phyloP scores from a whole-genome alignment of 2,113 vertebrate species.

The Polypterus bichir region DNA sequence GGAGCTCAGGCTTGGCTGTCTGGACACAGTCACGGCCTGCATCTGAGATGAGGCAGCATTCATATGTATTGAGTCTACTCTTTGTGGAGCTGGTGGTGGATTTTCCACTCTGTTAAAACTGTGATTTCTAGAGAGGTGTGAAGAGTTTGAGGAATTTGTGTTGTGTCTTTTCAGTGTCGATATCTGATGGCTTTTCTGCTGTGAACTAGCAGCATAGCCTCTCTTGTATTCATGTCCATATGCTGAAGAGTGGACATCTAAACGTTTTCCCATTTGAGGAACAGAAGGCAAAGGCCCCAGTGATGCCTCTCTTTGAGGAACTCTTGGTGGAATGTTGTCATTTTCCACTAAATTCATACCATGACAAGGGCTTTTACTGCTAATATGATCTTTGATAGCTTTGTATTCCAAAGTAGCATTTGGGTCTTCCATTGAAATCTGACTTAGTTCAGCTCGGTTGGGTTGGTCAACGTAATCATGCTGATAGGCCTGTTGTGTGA shows the following conservation, averaged over 20 bases:
- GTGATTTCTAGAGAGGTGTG: slow-evolving; percentile 84
- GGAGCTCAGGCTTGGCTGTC: slow-evolving; percentile 73
- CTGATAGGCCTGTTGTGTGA: slow-evolving; percentile 83
- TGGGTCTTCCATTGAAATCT: slow-evolving; percentile 73
- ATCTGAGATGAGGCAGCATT: slow-evolving; percentile 52
- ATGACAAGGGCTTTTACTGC: slow-evolving; percentile 71
- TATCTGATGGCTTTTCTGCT: slow-evolving; percentile 56
- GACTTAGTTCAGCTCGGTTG: slow-evolving; percentile 60
- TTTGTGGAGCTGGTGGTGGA: slow-evolving; percentile 82
- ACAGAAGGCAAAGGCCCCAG: slow-evolving; percentile 68
- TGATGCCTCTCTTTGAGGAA: slow-evolving; percentile 90
- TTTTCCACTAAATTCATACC: slow-evolving; percentile 70
- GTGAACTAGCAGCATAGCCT: slow-evolving; percentile 63
- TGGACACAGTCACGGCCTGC: slow-evolving; percentile 67
- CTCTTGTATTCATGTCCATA: slow-evolving; percentile 81
- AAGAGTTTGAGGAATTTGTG: slow-evolving; percentile 96
- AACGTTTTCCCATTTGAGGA: slow-evolving; percentile 76
- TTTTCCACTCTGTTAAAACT: slow-evolving; percentile 84
- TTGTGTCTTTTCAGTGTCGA: slow-evolving; percentile 89
- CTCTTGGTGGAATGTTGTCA: slow-evolving; percentile 77
- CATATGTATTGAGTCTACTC: slow-evolving; percentile 96
- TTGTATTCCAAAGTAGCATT: slow-evolving; percentile 89
- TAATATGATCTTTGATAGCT: slow-evolving; percentile 68
- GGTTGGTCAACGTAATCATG: slow-evolving; percentile 92
- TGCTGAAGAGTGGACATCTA: slow-evolving; percentile 82